A percentile compares a stretch with the other conserved stretches of the same genome.
phyloP scores from a whole-genome alignment of 2,888 invertebrate genomes.

The Tetropium fuscum region DNA sequence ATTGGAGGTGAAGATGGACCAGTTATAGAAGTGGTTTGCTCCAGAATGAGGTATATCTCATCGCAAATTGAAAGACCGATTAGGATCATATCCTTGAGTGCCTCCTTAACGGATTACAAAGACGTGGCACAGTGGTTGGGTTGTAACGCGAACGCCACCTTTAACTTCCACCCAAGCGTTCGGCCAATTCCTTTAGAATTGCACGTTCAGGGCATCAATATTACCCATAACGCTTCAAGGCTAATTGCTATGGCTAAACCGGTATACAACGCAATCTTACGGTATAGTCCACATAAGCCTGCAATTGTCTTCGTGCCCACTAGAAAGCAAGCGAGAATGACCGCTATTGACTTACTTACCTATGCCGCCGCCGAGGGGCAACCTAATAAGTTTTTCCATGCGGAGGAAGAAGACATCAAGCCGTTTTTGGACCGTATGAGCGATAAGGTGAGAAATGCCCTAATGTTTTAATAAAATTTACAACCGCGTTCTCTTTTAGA shows the following conservation, averaged over 20 bases:
- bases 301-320: conserved; percentile 93
- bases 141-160: conserved; percentile 91
- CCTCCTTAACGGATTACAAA: conserved; percentile 88
- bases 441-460: conserved; percentile 76
- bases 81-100: conserved; percentile 92
- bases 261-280: conserved; percentile 91
- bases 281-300: conserved; percentile 86
- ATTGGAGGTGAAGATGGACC: conserved; percentile 93
- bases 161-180: conserved; percentile 99
- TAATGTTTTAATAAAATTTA: too few relatives aligned
- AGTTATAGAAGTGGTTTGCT: conserved; percentile 93
- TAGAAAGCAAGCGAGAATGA: conserved; percentile 90
- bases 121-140: conserved; percentile 98
- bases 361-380: conserved; percentile 92
- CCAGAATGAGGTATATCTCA: conserved; percentile 90
- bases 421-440: conserved; percentile 89
- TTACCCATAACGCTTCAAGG: conserved; percentile 96
- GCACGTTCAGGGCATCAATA: conserved; percentile 97
- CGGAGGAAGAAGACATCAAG: conserved; percentile 86
- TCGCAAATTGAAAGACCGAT: conserved; percentile 93
- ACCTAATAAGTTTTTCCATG: conserved; percentile 90
- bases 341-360: conserved; percentile 95
- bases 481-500: conserved; percentile 70
- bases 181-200: conserved; percentile 94
- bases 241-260: conserved; percentile 98